A percentile compares a stretch with the other conserved stretches of the same genome.
Conservation (phyloP, 2,888 invertebrate genomes). For the Tribolium freemani region DNA sequence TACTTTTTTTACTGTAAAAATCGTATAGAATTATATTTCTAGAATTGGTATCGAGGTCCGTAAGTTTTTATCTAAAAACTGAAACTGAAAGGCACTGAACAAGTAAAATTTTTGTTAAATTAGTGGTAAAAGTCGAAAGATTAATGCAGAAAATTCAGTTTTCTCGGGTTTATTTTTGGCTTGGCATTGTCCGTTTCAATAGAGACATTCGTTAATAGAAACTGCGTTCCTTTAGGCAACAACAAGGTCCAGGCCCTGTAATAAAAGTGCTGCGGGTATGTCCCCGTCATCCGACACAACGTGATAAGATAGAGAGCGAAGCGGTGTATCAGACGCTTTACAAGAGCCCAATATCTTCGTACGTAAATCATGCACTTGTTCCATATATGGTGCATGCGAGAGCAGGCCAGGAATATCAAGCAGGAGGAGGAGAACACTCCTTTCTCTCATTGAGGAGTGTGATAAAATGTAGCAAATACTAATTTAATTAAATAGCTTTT, state of each 20-base stretch:
- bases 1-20: too few relatives aligned
- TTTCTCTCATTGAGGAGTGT: background rate
- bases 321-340: conserved; percentile 64
- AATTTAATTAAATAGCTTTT: too few relatives aligned
- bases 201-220: conserved; percentile 49
- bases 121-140: too few relatives aligned
- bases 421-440: conserved; percentile 48
- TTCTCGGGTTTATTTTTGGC: background rate
- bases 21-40: too few relatives aligned
- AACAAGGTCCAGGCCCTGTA: conserved; percentile 55
- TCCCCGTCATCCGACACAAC: conserved; percentile 55
- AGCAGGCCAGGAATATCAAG: conserved; percentile 59
- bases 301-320: conserved; percentile 66
- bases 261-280: conserved; percentile 56
- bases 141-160: too few relatives aligned
- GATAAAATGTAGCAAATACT: too few relatives aligned
- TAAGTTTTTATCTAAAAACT: too few relatives aligned
- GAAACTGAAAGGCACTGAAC: too few relatives aligned
- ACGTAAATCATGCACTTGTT: conserved; percentile 65
- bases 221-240: conserved; percentile 50
- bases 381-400: conserved; percentile 63
- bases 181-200: conserved; percentile 37
- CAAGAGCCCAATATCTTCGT: conserved; percentile 66
- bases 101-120: too few relatives aligned
- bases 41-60: too few relatives aligned